Evolutionary conservation across 2,797 vertebrate species (phyloP).

Genomic region (Amphiprion clarkii): DNA sequence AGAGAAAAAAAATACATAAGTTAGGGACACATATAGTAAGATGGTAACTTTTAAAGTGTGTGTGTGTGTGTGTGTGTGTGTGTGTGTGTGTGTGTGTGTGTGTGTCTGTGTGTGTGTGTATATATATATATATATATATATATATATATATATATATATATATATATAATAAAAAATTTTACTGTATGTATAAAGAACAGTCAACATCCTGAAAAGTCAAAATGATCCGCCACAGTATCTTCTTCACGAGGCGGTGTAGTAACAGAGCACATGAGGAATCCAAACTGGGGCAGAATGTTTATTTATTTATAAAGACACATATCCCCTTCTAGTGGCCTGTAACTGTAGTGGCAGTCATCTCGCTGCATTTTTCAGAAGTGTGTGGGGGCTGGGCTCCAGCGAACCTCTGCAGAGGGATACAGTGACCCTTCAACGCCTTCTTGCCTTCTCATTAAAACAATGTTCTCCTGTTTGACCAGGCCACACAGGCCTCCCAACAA

Average conservation of each 20-base stretch:
- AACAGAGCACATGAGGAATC: conserved; percentile 46
- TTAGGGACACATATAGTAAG: neutral
- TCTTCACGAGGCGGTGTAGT: conserved; percentile 26
- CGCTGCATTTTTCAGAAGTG: conserved; percentile 62
- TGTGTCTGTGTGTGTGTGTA: no score
- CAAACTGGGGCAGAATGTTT: conserved; percentile 74
- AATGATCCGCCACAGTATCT: neutral
- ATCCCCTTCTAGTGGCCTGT: conserved; percentile 82
- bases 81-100: no score
- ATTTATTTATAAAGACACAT: conserved; percentile 81
- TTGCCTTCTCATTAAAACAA: conserved; percentile 48
- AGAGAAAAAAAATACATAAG: conserved; percentile 15
- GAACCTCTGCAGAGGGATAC: conserved; percentile 59
- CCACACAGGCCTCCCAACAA: conserved; percentile 51
- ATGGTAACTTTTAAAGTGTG: neutral
- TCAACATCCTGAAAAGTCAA: neutral
- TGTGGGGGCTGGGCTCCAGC: conserved; percentile 51
- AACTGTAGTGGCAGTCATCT: conserved; percentile 70
- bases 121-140: no score
- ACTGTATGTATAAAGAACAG: neutral
- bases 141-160: no score
- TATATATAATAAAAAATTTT: no score
- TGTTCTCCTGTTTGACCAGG: conserved; percentile 20
- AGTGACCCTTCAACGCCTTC: conserved; percentile 40
- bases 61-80: no score